Evolutionary conservation across 2,113 vertebrate genomes (phyloP), one percentile per base, ranked within the genome.

Genomic region (Sylvilagus bachmani): DNA sequence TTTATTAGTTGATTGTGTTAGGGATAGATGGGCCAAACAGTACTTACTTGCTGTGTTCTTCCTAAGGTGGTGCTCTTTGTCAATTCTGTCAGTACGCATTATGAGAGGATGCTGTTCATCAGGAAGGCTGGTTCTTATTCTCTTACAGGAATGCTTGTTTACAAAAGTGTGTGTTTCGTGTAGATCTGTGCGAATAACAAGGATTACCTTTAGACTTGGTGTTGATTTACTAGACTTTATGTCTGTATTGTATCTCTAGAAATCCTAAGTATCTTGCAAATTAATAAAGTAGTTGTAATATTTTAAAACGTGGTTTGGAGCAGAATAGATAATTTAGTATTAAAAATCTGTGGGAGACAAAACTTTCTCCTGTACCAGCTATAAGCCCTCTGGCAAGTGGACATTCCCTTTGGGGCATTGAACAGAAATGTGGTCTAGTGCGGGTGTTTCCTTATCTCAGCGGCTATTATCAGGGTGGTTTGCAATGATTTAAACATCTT

Each of bases 361-460:
- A 93, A 73, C 67, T 90, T 95, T 21, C 62, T 96, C 55, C n/a
- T 55, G 66, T 90, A 64, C 77, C 78, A 78, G 79, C 70, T 92
- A 55, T 86, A 90, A 86, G 74, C 81, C 53, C 92, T 77, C 51
- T 70, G 91, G 74, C n/a, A 96, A 82, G 83, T 80, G 69, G 69
- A 31, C 14, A 0, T 70, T 94, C 86, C 92, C 83, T 96, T 85
- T 79, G 89, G 29, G 77, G 79, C 70, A 22, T 85, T 73, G 25
- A 0, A 0, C 31, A 51, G 67, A 92, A 84, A n/a, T 89, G n/a
- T 61, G 13, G 29, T 86, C 96, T 87, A 5, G 51, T 77, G 58
- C 44, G 90, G 44, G 88, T 95, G 86, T 93, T 84, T 80, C n/a
- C 92, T 95, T 49, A 25, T 67, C 89, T 94, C 49, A 31, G 91